Conservation (phyloP, 2,888 invertebrate genomes). For the Stenchaetothrips biformis region DNA sequence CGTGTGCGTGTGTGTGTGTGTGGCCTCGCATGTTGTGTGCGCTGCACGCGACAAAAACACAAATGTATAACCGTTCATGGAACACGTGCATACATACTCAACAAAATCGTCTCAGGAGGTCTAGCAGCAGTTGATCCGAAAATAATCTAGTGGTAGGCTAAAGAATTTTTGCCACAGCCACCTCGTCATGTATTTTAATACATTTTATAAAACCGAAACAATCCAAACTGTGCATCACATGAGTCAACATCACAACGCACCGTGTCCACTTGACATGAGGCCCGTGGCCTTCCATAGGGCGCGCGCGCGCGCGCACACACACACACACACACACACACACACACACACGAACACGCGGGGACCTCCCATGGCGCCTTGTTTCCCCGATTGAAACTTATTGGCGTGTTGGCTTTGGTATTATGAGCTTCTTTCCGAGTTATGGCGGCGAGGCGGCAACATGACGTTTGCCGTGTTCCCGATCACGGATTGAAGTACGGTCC, state of each 20-base stretch:
- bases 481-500: conserved; percentile 8
- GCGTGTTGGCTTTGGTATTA: conserved; percentile 1
- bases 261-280: neutral
- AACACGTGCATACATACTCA: too few relatives aligned
- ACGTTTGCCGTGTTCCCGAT: conserved; percentile 14
- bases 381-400: conserved; percentile 23
- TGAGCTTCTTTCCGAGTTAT: conserved; percentile 23
- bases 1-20: neutral
- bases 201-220: too few relatives aligned
- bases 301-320: neutral
- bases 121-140: too few relatives aligned
- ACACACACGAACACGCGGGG: neutral
- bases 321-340: too few relatives aligned
- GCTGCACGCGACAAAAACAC: neutral
- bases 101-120: too few relatives aligned
- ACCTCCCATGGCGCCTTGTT: conserved; percentile 15
- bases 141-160: too few relatives aligned
- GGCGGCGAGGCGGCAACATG: conserved; percentile 14
- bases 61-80: neutral
- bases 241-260: neutral
- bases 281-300: neutral
- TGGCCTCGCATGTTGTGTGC: neutral
- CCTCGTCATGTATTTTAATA: too few relatives aligned
- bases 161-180: too few relatives aligned
- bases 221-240: neutral